Conservation (phyloP, 2,113 vertebrate genomes). For the Tragelaphus imberbis region DNA sequence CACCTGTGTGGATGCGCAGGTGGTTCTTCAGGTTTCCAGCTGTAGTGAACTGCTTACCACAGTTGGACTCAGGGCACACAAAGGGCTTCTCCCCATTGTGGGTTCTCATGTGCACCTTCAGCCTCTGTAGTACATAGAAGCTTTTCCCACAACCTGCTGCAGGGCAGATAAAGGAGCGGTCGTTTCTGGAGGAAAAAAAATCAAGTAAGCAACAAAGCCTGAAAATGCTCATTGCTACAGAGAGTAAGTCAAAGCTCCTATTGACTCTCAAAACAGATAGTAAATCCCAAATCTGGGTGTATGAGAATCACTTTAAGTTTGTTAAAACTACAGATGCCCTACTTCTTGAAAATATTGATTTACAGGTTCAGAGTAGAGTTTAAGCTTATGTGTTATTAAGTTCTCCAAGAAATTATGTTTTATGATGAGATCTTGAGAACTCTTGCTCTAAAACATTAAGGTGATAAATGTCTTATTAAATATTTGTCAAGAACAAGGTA, state of each 20-base stretch:
- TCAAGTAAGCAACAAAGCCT: not conserved
- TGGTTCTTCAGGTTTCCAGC: slow-evolving; percentile 99
- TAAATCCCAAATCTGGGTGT: not conserved
- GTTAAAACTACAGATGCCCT: not conserved
- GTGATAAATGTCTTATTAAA: slow-evolving; percentile 18
- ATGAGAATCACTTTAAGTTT: not conserved
- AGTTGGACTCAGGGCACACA: slow-evolving; percentile 92
- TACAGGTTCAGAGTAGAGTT: not conserved
- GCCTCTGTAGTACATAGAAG: slow-evolving; percentile 96
- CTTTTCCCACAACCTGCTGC: slow-evolving; percentile 98
- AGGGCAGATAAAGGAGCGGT: slow-evolving; percentile 93
- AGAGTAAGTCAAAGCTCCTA: not conserved
- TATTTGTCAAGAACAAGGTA: slow-evolving; percentile 28
- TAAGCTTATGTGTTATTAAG: not conserved
- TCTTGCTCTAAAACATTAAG: not conserved
- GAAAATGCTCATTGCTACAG: slow-evolving; percentile 11
- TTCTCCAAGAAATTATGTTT: not conserved
- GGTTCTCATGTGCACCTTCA: slow-evolving; percentile 99
- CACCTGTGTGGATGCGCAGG: slow-evolving; percentile 94
- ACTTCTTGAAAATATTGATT: not conserved
- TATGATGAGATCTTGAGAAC: slow-evolving; percentile 20
- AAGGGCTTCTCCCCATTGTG: slow-evolving; percentile 98
- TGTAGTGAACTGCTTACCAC: slow-evolving; percentile 97
- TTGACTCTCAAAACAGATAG: not conserved
- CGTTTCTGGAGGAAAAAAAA: slow-evolving; percentile 84